A percentile compares a stretch with the other conserved stretches of the same genome.
These are phyloP conservation scores for Coptodon bakossiorum DNA, from an alignment of 2,113 vertebrate genomes.

Conservation along the genomic window DNA sequence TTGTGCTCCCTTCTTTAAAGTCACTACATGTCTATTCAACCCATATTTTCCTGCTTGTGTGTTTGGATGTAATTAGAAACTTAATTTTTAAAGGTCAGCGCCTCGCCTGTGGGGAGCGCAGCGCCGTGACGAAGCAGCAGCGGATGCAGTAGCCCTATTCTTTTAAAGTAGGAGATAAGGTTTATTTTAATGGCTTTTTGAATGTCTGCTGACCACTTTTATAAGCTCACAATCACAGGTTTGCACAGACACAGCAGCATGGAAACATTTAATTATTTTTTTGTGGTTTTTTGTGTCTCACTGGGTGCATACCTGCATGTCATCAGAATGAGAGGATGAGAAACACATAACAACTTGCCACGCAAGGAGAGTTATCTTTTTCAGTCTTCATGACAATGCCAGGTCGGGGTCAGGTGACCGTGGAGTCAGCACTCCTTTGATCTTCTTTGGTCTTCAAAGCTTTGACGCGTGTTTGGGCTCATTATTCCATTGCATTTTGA, in stretches of 20 bases:
- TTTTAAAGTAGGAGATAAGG: background rate
- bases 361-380: background rate
- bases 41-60: background rate
- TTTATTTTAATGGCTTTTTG: background rate
- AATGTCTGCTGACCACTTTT: background rate
- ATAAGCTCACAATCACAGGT: background rate
- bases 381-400: background rate
- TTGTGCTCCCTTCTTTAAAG: background rate
- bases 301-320: background rate
- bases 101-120: background rate
- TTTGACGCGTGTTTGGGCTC: background rate
- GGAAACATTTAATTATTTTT: background rate
- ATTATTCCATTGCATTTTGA: background rate
- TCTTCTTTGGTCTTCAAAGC: background rate
- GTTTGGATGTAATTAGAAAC: background rate
- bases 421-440: background rate
- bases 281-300: background rate
- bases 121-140: background rate
- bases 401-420: background rate
- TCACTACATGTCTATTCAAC: background rate
- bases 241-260: background rate
- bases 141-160: background rate
- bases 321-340: background rate
- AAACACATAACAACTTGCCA: background rate
- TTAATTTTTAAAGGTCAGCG: slow-evolving; percentile 16